Base-by-base conservation (phyloP, 2,888 invertebrate species). In the Hirtodrosophila cameraria region DNA sequence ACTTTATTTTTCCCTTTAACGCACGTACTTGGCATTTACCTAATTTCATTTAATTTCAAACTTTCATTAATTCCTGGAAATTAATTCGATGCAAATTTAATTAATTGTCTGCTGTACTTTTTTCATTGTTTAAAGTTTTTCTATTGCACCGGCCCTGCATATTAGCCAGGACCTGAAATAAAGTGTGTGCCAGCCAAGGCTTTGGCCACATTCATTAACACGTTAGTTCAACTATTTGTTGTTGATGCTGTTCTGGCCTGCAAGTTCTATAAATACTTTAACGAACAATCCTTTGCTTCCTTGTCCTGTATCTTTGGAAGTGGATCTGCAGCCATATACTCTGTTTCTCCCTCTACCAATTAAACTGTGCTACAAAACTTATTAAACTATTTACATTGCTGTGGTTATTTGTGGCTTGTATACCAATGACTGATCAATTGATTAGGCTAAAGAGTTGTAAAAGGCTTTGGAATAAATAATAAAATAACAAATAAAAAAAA, bases 141-240 rank as follows among this genome's bases (percentile, higher is more conserved):
- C 18, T 33, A 15, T 35, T 55, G 20, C n/a, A n/a, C n/a, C n/a
- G n/a, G 38, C 16, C 27, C 20, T n/a, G 9, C 15, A 8, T 31
- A 18, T 12, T 8, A 7, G 13, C 18, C 12, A 2, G 15, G 31
- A 9, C 9, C 46, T 20, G 33, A 28, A 33, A 45, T 36, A 45
- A 52, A 68, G 49, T 38, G 61, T 49, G 30, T 15, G 23, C 31
- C 49, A 35, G 55, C 30, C 35, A 8, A 43, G 20, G 52, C 35
- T 42, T 75, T 61, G 52, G 52, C 68, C 64, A 64, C 64, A 75
- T 61, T 74, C 69, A 81, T 77, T 81, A 73, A 54, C 61, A 65
- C 75, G 65, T 69, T 42, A 20, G 36, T 28, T 8, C 36, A 62
- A 53, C 53, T 68, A 62, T 53, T 31, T 52, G 43, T 25, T 71